Evolutionary conservation across 1,140 invertebrate species (phyloP), one percentile per base, ranked within the genome.

Genomic region (Ylistrum balloti): DNA sequence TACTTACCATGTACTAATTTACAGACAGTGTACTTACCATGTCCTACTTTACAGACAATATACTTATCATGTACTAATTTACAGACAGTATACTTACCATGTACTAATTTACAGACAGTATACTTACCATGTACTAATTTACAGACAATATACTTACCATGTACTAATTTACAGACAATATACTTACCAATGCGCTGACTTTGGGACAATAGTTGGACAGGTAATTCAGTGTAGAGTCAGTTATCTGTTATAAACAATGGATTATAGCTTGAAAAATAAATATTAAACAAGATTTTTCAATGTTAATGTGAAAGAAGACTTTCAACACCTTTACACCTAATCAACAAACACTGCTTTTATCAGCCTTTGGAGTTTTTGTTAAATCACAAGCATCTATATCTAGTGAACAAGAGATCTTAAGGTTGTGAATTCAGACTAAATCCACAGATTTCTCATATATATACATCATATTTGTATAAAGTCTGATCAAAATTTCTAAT

Each of bases 71-170:
- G 35, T 17, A 20, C 56, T 74, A 17, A 45, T 74, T 74, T 74
- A 33, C 32, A 15, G 34, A 89, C 9, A 33, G 15, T 87, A 74
- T 35, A 96, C 97, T 97, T 95, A 99, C 98, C 96, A 96, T 97
- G 99, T 98, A 95, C 99, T 98, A 33, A 99, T 97, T 89, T 98
- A 97, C 15, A 99, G 99, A 97, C 99, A 99, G 48, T 99, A 98
- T 41, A 96, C 97, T 97, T 95, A 74, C 22, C 56, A 74, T 74
- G n/a, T n/a, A 11, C n/a, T 74, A 11, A 28, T 74, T 74, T 74
- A 28, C 0, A n/a, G 56, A 74, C 56, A 74, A 28, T 74, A 45
- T 35, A 96, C 97, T 97, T 95, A 99, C 98, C 96, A 96, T 97
- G 99, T 98, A 95, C 98, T 98, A 33, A 99, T 97, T 89, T 98